Conservation (phyloP, 2,113 vertebrate species). For the Dolichotis patagonum region DNA sequence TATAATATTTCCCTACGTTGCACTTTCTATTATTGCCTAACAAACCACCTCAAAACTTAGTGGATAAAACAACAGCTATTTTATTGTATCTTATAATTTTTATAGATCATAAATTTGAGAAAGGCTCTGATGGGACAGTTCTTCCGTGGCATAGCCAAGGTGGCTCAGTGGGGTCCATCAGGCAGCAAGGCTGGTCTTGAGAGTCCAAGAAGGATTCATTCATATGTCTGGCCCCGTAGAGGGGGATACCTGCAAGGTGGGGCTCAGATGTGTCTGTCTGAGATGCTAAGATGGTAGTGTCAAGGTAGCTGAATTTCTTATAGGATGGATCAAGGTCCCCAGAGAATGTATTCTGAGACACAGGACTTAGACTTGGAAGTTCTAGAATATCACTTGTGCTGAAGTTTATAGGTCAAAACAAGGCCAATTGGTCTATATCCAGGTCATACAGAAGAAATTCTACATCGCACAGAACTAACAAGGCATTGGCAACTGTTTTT, state of each 20-base stretch:
- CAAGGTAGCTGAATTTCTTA: background rate
- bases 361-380: background rate
- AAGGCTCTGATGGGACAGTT: background rate
- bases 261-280: background rate
- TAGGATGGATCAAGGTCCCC: background rate
- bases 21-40: background rate
- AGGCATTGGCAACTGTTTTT: background rate
- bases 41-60: background rate
- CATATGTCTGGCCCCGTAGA: background rate
- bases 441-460: background rate
- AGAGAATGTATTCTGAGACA: background rate
- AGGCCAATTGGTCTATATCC: background rate
- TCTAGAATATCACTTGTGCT: background rate
- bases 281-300: background rate
- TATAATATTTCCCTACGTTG: background rate
- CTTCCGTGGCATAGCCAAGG: background rate
- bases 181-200: background rate
- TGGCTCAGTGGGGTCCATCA: background rate
- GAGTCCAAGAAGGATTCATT: background rate
- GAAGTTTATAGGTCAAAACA: background rate
- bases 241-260: background rate
- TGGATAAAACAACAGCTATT: background rate
- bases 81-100: background rate
- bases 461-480: background rate
- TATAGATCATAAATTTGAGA: background rate